phyloP scores from a whole-genome alignment of 2,888 invertebrate species.

The Monochamus alternatus region DNA sequence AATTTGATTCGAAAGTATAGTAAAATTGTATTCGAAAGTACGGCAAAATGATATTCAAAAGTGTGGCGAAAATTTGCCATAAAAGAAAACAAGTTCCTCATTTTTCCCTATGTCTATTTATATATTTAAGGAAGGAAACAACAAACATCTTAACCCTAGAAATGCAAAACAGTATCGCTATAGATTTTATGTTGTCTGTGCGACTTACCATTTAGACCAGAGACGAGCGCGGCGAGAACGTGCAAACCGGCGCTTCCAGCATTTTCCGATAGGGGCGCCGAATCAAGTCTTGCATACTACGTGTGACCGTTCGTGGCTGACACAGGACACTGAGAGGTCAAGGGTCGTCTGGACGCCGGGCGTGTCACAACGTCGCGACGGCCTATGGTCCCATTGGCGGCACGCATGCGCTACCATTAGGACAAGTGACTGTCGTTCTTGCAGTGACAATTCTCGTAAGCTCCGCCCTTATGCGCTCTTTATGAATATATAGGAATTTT shows the following conservation, averaged over 20 bases:
- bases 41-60: too few species aligned
- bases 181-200: conserved; percentile 23
- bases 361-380: conserved; percentile 70
- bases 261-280: conserved; percentile 43
- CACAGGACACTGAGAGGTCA: conserved; percentile 69
- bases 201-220: conserved; percentile 23
- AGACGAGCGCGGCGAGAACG: conserved; percentile 26
- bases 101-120: not conserved
- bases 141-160: not conserved
- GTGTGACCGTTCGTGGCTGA: conserved; percentile 59
- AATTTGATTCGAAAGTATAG: not conserved
- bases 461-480: conserved; percentile 63
- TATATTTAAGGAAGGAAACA: not conserved
- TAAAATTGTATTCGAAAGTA: too few species aligned
- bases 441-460: conserved; percentile 69
- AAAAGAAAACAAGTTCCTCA: too few species aligned
- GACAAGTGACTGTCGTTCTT: conserved; percentile 70
- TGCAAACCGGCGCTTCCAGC: conserved; percentile 9
- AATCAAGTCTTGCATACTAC: conserved; percentile 46
- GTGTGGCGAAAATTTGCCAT: too few species aligned
- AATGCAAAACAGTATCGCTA: conserved; percentile 8
- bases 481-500: conserved; percentile 29
- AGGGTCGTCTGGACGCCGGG: conserved; percentile 70
- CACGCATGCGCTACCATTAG: conserved; percentile 68
- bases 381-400: conserved; percentile 68